phyloP scores from a whole-genome alignment of 2,113 vertebrate genomes.

The Mandrillus leucophaeus region DNA sequence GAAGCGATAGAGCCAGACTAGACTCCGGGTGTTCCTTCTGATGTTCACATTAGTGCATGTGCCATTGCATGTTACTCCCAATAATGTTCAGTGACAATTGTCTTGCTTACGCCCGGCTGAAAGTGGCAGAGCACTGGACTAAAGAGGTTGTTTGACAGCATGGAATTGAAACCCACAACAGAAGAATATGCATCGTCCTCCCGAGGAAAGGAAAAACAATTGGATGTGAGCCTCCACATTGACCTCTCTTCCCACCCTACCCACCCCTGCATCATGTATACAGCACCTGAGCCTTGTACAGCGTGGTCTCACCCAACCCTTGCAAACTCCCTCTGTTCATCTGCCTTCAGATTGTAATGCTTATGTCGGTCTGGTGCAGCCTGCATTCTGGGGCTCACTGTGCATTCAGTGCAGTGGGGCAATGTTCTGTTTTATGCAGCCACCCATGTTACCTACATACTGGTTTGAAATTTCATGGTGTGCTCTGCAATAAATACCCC shows the following conservation, averaged over 20 bases:
- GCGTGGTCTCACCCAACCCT: neutral
- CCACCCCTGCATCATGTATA: neutral
- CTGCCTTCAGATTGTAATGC: neutral
- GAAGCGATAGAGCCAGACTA: neutral
- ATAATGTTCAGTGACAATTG: neutral
- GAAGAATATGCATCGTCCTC: neutral
- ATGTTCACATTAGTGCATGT: neutral
- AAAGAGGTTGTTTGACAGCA: neutral
- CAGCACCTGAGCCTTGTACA: neutral
- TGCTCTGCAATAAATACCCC: neutral
- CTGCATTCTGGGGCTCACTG: neutral
- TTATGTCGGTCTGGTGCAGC: neutral
- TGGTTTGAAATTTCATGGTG: neutral
- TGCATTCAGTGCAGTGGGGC: neutral
- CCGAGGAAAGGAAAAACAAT: neutral
- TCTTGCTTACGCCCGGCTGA: neutral
- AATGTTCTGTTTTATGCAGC: neutral
- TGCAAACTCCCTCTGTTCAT: neutral
- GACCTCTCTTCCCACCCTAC: neutral
- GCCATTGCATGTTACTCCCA: neutral
- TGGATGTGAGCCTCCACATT: too few relatives aligned
- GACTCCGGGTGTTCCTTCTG: neutral
- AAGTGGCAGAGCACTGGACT: neutral
- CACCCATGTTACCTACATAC: neutral
- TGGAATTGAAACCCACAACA: neutral